Conservation (phyloP, 2,797 vertebrate species). For the Neoniphon sammara region DNA sequence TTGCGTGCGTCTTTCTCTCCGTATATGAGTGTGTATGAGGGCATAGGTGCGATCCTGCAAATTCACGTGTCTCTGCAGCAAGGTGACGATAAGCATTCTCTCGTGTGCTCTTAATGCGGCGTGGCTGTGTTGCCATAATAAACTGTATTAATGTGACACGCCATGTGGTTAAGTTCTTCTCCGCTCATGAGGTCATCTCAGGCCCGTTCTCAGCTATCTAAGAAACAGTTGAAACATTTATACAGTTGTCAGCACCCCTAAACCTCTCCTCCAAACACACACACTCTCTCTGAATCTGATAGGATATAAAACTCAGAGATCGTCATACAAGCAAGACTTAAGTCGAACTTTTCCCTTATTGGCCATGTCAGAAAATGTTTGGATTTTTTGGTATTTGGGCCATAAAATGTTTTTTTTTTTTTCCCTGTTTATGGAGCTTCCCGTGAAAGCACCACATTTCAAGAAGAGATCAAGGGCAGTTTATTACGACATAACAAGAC, state of each 20-base stretch:
- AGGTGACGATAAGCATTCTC: slow-evolving; percentile 8
- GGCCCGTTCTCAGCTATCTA: slow-evolving; percentile 49
- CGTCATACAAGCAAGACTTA: slow-evolving; percentile 2
- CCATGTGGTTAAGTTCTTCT: slow-evolving; percentile 66
- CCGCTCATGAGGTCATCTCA: slow-evolving; percentile 63
- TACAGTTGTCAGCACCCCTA: slow-evolving; percentile 2
- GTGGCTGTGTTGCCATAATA: slow-evolving; percentile 38
- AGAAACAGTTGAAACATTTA: slow-evolving; percentile 47
- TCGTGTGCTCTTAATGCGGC: slow-evolving; percentile 12
- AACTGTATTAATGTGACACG: slow-evolving; percentile 44
- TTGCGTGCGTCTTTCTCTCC: background rate
- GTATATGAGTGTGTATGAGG: slow-evolving; percentile 2
- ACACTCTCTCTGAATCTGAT: slow-evolving; percentile 42
- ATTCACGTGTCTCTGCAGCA: slow-evolving; percentile 20
- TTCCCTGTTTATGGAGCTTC: background rate
- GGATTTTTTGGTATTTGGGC: slow-evolving; percentile 7
- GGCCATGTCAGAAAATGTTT: background rate
- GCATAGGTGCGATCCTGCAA: background rate
- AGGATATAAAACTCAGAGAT: slow-evolving; percentile 33
- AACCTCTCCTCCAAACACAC: slow-evolving; percentile 27
- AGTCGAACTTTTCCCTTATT: slow-evolving; percentile 2
- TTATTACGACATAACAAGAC: slow-evolving; percentile 14
- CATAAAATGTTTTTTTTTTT: background rate
- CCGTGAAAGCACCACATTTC: background rate
- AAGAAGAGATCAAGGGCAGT: slow-evolving; percentile 1